Conservation (phyloP, 2,797 vertebrate species). For the Sebastes matsubarae region DNA sequence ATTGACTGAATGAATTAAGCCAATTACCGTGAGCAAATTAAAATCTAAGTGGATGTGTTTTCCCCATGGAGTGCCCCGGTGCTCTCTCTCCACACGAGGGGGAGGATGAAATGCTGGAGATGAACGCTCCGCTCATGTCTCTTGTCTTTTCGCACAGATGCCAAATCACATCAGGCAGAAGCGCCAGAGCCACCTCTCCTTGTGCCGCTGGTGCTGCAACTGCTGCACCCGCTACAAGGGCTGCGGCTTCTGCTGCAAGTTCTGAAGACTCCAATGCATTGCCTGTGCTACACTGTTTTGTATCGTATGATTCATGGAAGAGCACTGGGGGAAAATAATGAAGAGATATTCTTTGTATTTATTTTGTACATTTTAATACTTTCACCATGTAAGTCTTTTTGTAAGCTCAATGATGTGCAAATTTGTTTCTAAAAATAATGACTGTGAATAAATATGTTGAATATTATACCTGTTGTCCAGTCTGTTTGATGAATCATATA, state of each 20-base stretch:
- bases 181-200: constrained; percentile 80
- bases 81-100: constrained; percentile 24
- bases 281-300: constrained; percentile 18
- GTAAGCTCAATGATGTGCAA: constrained; percentile 23
- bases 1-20: constrained; percentile 72
- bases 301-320: constrained; percentile 24
- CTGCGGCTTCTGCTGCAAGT: constrained; percentile 85
- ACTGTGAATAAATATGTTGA: neutral
- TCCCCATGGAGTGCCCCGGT: constrained; percentile 39
- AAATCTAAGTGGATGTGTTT: constrained; percentile 71
- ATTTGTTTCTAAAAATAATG: constrained; percentile 6
- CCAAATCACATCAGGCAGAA: constrained; percentile 67
- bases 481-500: neutral
- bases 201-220: constrained; percentile 84
- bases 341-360: constrained; percentile 55
- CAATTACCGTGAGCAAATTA: constrained; percentile 73
- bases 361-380: constrained; percentile 54
- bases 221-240: constrained; percentile 77
- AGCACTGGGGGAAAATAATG: neutral
- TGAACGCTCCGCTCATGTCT: constrained; percentile 31
- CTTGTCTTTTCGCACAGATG: constrained; percentile 59
- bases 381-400: constrained; percentile 40
- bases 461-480: neutral
- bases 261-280: constrained; percentile 59
- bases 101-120: constrained; percentile 33